phyloP scores from a whole-genome alignment of 2,113 vertebrate genomes.

The Labrus mixtus region DNA sequence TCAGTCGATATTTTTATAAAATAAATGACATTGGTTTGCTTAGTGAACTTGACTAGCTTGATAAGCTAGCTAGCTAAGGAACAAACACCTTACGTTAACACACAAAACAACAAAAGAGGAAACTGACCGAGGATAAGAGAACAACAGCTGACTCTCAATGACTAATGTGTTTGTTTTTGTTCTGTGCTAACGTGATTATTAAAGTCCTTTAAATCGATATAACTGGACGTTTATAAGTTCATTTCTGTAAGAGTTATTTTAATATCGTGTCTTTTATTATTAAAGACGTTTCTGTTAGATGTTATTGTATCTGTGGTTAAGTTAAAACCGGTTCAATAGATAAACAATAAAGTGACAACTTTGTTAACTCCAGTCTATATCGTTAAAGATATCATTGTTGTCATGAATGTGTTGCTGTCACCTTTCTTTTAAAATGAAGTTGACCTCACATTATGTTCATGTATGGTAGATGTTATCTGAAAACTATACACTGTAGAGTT shows the following conservation, averaged over 20 bases:
- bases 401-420: neutral
- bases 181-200: constrained; percentile 27
- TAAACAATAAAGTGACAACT: neutral
- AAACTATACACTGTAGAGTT: neutral
- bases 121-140: neutral
- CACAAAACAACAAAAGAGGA: neutral
- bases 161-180: neutral
- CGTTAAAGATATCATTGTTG: neutral
- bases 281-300: neutral
- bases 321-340: neutral
- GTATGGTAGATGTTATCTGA: neutral
- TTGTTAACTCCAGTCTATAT: neutral
- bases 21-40: constrained; percentile 65
- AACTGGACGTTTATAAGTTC: neutral
- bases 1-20: constrained; percentile 27
- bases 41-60: constrained; percentile 53
- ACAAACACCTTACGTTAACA: constrained; percentile 18
- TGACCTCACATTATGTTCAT: neutral
- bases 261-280: neutral
- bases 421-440: neutral
- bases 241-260: neutral
- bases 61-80: constrained; percentile 27
- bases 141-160: neutral
- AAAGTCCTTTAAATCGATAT: constrained; percentile 6
- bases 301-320: neutral